Evolutionary conservation across 2,113 vertebrate genomes (phyloP), one percentile per base, ranked within the genome.

Genomic region (Thamnaconus septentrionalis): DNA sequence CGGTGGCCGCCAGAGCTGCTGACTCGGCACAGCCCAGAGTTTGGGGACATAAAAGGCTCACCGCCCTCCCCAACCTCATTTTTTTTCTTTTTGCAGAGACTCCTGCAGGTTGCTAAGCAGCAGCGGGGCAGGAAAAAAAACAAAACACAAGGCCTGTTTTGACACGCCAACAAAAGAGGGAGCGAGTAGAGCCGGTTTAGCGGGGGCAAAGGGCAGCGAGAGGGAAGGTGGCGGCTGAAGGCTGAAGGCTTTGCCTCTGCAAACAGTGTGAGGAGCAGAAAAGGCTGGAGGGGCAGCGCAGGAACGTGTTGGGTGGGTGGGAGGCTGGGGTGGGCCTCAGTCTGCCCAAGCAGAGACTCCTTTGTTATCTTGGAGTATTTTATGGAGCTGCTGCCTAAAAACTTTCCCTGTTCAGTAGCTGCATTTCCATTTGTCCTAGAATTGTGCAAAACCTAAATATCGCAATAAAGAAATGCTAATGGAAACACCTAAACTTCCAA

Each of bases 61-160:
- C 18, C 18, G 18, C 18, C 18, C 18, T 31, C 18, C 18, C 18
- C 18, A 31, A 31, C 18, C 18, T 31, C 1, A 31, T 31, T 31
- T 31, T 31, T 31, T 31, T 31, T 31, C 18, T 31, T 31, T 31
- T 31, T 31, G 18, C 18, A 31, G 18, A 73, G 66, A 70, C 78
- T 60, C 55, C 69, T 47, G 3, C 63, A 65, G 73, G 86, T 86
- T 87, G 84, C 87, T 65, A 76, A 78, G 86, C 79, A 87, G 83
- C 84, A 61, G 55, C 18, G 18, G 64, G 41, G 49, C 49, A 51
- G 4, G 68, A 71, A 53, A 79, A 75, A 80, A 75, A 72, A 66
- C 64, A 53, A 81, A 82, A 72, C 66, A 75, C 56, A 78, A 31
- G 55, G 71, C 69, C 80, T 49, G 10, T 53, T 81, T 79, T 56